Evolutionary conservation across 2,113 vertebrate species (phyloP).

Genomic region (Anguilla rostrata): DNA sequence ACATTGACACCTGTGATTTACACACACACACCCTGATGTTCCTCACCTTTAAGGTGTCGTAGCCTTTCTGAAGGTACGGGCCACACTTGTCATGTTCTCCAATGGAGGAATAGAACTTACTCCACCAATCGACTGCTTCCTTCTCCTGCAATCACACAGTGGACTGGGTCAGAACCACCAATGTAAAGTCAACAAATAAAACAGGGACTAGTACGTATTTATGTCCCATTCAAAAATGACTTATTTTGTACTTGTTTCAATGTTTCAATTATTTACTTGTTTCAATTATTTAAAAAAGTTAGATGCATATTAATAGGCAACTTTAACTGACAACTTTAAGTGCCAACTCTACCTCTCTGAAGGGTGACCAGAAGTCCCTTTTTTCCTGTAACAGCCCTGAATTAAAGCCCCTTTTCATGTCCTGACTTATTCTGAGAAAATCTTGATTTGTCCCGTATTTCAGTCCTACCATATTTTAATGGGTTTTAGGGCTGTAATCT

Average conservation of each 20-base stretch:
- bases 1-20: background rate
- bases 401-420: too few species aligned
- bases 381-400: too few species aligned
- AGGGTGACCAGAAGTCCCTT: too few species aligned
- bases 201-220: background rate
- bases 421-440: too few species aligned
- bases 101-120: slow-evolving; percentile 91
- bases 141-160: slow-evolving; percentile 75
- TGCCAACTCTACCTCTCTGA: too few species aligned
- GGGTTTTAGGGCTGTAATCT: too few species aligned
- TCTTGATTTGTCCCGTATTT: too few species aligned
- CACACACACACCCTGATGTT: background rate
- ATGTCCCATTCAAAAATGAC: background rate
- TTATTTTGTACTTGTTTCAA: background rate
- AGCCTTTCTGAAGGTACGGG: slow-evolving; percentile 91
- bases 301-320: background rate
- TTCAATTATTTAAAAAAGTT: background rate
- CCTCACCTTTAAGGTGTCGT: slow-evolving; percentile 87
- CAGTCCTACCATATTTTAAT: too few species aligned
- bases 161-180: slow-evolving; percentile 16
- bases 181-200: too few species aligned
- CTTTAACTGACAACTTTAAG: too few species aligned
- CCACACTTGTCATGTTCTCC: slow-evolving; percentile 88
- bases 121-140: slow-evolving; percentile 97
- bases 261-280: too few species aligned